Evolutionary conservation across 2,113 vertebrate species (phyloP).

Genomic region (Urocitellus parryii): DNA sequence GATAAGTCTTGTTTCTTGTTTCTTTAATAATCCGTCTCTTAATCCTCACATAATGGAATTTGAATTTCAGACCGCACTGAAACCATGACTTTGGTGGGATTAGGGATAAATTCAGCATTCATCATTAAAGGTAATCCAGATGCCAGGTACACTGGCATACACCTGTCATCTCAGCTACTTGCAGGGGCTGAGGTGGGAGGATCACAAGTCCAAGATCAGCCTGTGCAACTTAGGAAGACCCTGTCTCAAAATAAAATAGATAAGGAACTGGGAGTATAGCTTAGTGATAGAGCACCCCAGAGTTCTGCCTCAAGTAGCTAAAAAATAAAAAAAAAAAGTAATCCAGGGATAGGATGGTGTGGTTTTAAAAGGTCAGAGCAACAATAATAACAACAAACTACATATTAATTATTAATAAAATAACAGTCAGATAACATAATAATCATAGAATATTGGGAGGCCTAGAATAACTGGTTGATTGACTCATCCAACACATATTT

Average conservation of each 20-base stretch:
- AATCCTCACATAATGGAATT: neutral
- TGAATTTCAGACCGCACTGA: constrained; percentile 21
- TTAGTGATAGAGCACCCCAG: neutral
- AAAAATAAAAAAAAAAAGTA: neutral
- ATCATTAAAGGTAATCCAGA: neutral
- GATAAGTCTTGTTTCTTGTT: neutral
- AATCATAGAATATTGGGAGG: neutral
- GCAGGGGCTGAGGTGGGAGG: neutral
- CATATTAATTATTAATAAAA: neutral
- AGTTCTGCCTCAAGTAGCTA: neutral
- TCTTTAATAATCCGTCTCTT: neutral
- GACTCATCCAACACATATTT: neutral
- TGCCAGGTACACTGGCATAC: neutral
- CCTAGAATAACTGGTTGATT: neutral
- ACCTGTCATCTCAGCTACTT: neutral
- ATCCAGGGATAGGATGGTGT: neutral
- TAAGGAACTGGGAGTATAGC: neutral
- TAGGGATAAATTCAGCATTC: neutral
- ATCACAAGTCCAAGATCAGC: neutral
- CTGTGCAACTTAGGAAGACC: neutral
- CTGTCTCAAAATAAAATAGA: neutral
- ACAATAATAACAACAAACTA: neutral
- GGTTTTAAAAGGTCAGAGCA: neutral
- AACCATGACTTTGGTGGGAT: neutral
- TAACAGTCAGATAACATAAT: neutral